A percentile compares a stretch with the other conserved stretches of the same genome.
Conservation (phyloP, 2,888 invertebrate genomes). For the Ditylenchus weischeri region DNA sequence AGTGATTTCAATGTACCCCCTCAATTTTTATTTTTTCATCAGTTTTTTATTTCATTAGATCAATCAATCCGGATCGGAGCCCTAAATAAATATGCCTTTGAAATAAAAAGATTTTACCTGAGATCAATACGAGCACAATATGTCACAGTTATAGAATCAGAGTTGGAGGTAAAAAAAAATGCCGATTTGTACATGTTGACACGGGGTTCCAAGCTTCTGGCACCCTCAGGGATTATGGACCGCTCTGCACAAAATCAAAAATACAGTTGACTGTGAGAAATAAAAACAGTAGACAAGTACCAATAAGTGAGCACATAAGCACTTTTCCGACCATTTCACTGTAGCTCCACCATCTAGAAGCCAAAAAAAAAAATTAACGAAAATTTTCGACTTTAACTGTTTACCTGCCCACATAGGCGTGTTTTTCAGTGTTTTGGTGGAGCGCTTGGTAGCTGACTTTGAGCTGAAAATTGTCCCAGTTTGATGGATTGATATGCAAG, state of each 20-base stretch:
- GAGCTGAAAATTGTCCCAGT: not conserved
- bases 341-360: conserved; percentile 24
- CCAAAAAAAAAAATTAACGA: not conserved
- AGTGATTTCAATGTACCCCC: no score
- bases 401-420: conserved; percentile 21
- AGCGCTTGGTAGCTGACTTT: conserved; percentile 12
- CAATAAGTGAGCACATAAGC: no score
- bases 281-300: no score
- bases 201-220: conserved; percentile 2
- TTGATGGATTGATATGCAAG: not conserved
- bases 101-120: not conserved
- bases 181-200: conserved; percentile 23
- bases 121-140: conserved; percentile 13
- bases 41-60: no score
- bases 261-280: no score
- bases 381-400: not conserved
- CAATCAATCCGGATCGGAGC: no score
- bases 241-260: conserved; percentile 18
- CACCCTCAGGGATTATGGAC: conserved; percentile 12
- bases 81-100: no score
- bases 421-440: conserved; percentile 7
- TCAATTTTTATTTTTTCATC: no score
- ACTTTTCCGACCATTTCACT: conserved; percentile 9
- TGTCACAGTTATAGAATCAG: conserved; percentile 12
- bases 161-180: conserved; percentile 17